phyloP scores from a whole-genome alignment of 2,888 invertebrate genomes.

The Tetropium fuscum region DNA sequence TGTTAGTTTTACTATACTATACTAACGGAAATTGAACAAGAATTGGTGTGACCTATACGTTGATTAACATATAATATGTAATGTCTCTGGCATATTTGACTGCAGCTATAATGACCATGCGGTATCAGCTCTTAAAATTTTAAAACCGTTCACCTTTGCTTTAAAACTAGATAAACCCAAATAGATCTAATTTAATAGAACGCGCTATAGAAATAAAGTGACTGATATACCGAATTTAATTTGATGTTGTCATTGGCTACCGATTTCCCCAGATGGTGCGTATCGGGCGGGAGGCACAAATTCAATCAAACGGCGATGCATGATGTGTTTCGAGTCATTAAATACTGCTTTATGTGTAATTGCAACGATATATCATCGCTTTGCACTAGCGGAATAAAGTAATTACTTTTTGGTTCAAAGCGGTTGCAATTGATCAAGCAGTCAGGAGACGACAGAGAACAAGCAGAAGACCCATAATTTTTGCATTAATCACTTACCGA shows the following conservation, averaged over 20 bases:
- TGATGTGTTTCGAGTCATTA: conserved; percentile 59
- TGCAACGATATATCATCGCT: conserved; percentile 57
- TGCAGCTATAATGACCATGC: too few species aligned
- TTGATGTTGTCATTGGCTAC: conserved; percentile 6
- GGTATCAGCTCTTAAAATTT: too few species aligned
- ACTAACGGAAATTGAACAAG: too few species aligned
- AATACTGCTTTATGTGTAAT: conserved; percentile 59
- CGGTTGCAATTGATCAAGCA: conserved; percentile 12
- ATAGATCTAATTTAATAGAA: too few species aligned
- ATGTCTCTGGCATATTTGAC: too few species aligned
- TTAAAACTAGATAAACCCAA: too few species aligned
- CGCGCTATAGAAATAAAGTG: conserved; percentile 11
- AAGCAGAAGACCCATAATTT: too few species aligned
- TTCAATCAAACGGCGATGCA: conserved; percentile 53
- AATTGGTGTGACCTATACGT: too few species aligned
- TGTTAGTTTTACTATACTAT: too few species aligned
- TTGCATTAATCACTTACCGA: too few species aligned
- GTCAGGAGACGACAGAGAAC: not conserved
- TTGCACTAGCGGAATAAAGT: conserved; percentile 48
- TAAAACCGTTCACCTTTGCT: too few species aligned
- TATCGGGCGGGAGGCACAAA: conserved; percentile 34
- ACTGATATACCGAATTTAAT: conserved; percentile 11
- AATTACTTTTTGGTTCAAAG: conserved; percentile 41
- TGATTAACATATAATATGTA: too few species aligned
- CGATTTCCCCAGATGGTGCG: conserved; percentile 34